phyloP scores from a whole-genome alignment of 1,140 invertebrate species.

The Lepidurus arcticus region DNA sequence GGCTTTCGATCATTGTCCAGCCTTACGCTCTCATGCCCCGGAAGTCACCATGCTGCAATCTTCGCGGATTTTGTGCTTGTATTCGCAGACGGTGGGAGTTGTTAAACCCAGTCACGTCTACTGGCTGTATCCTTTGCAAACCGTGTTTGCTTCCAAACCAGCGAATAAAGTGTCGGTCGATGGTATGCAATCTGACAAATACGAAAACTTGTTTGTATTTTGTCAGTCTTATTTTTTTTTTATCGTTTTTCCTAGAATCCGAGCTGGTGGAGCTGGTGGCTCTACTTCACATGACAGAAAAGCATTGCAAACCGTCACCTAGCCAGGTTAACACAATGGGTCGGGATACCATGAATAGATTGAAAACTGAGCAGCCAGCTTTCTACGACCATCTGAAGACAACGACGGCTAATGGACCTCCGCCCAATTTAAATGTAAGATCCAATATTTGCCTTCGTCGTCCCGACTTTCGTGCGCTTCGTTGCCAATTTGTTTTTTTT shows the following conservation, averaged over 20 bases:
- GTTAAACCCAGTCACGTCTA: slow-evolving; percentile 1
- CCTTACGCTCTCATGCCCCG: background rate
- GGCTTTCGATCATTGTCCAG: slow-evolving; percentile 12
- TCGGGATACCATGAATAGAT: background rate
- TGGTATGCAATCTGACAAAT: background rate
- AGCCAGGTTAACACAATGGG: background rate
- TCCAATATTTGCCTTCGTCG: background rate
- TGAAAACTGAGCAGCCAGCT: slow-evolving; percentile 8
- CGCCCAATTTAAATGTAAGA: background rate
- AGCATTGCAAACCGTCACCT: slow-evolving; percentile 4
- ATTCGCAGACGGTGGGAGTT: background rate
- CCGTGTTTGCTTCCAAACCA: background rate
- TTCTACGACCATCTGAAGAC: background rate
- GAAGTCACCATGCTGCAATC: slow-evolving; percentile 2
- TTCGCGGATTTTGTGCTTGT: background rate
- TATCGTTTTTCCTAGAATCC: background rate
- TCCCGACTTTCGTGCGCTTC: too few relatives aligned
- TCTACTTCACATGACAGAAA: background rate
- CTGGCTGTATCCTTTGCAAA: slow-evolving; percentile 14
- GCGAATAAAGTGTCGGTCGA: background rate
- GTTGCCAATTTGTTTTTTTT: background rate
- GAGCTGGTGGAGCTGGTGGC: background rate
- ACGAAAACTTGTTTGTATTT: background rate
- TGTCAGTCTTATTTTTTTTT: background rate
- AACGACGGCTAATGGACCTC: background rate